Evolutionary conservation across 2,888 invertebrate genomes (phyloP), one percentile per base, ranked within the genome.

Genomic region (Onchidella celtica): DNA sequence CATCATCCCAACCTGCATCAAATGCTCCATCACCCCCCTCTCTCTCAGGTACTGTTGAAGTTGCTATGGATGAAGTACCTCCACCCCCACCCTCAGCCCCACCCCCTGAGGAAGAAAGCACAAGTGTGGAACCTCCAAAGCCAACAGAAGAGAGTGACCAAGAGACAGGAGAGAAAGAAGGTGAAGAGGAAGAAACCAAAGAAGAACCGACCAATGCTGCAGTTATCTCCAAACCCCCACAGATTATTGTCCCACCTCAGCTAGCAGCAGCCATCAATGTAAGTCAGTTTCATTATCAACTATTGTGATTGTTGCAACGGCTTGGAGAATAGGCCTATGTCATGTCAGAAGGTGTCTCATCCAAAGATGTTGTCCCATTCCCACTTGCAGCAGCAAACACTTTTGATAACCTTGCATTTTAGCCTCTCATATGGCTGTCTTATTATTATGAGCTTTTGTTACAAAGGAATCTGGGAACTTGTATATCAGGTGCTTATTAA

Each of bases 191-290:
- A 29, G 72, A 69, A 36, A 36, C 4, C 4, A 57, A n/a, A 24
- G 68, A 47, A 24, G 40, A 76, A 40, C 21, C 27, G 21, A 61
- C 24, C 2, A 79, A 66, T 65, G 68, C 66, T 57, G 83, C 76
- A 11, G 84, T 82, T 6, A 85, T 85, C 29, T 75, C 75, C 29
- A 79, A 81, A 63, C 84, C 84, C 17, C 81, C 86, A 17, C 82
- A 79, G 69, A 76, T 84, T 14, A 68, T 77, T 27, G 68, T 84
- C 38, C 81, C 70, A 34, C 81, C 74, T 24, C 32, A 59, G 6
- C 3, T 38, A 1, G n/a, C n/a, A 24, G 59, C 72, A n/a, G 61
- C 36, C 9, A 32, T 72, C 17, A 34, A 55, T 34, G 72, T 73
- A 73, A 73, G 73, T 61, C 21, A 2, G 27, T n/a, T n/a, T n/a